Evolutionary conservation across 2,888 invertebrate species (phyloP).

Genomic region (Erebia aethiops): DNA sequence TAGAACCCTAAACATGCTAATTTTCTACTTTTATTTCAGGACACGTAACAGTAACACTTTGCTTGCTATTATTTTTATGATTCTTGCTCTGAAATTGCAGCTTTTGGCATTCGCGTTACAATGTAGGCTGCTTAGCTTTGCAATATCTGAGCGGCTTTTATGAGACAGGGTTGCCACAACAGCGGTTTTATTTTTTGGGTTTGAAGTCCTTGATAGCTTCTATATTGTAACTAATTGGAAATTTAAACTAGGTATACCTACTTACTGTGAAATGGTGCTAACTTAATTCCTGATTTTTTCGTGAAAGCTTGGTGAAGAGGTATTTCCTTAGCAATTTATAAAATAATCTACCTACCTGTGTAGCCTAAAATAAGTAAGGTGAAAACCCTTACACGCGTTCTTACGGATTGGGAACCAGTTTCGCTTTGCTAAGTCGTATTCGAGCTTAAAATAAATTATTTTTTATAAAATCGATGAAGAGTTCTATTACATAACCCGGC

Average conservation of each 20-base stretch:
- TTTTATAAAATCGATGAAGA: constrained; percentile 28
- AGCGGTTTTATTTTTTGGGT: not conserved
- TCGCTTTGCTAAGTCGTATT: constrained; percentile 33
- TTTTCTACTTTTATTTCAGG: no score
- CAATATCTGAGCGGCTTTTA: constrained; percentile 44
- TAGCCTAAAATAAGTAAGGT: not conserved
- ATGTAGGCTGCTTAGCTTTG: constrained; percentile 49
- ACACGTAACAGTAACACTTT: no score
- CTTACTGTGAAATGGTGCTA: no score
- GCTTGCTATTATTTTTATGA: constrained; percentile 11
- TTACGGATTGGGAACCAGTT: constrained; percentile 41
- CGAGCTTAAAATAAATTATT: constrained; percentile 31
- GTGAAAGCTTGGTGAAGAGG: no score
- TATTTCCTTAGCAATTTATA: no score
- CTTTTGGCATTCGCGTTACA: constrained; percentile 45
- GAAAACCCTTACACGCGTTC: constrained; percentile 16
- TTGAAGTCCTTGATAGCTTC: no score
- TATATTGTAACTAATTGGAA: no score
- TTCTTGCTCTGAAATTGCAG: constrained; percentile 44
- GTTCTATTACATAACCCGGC: constrained; percentile 31
- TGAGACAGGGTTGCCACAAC: not conserved
- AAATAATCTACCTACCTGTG: no score
- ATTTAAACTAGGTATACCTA: no score
- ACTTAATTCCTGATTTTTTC: no score
- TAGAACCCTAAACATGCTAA: no score